Evolutionary conservation across 1,140 invertebrate genomes (phyloP), one percentile per base, ranked within the genome.

Genomic region (Hesperophylax magnus): DNA sequence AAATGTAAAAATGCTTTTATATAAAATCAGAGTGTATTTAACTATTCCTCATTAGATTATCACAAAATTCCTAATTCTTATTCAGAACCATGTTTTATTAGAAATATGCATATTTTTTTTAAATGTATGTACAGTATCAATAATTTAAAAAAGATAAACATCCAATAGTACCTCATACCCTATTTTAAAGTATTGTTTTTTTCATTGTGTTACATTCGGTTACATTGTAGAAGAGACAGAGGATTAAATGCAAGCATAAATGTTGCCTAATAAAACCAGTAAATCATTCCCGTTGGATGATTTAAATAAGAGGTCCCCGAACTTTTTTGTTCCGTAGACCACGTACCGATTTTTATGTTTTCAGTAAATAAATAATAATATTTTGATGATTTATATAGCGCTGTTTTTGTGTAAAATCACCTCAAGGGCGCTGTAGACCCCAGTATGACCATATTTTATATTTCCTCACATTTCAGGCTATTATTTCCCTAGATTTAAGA

Each of bases 41-140:
- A 31, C 24, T 65, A 65, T 71, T 47, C 39, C 15, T 52, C 39
- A 71, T 11, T 67, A 71, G 15, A 56, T 75, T 75, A 75, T 75
- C 71, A 75, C 71, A 75, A 75, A 75, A 58, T 75, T 54, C 53
- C 71, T 75, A 75, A 56, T 47, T 31, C 52, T 75, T 27, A 58
- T 3, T 75, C 71, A 75, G 53, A 75, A 75, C 54, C 54, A 75
- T 75, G n/a, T 53, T 74, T 54, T 27, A 75, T 75, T 72, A 52
- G n/a, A 54, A 56, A 31, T 75, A 75, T 27, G 71, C 39, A 71
- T 52, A 71, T 71, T 71, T 53, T n/a, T 17, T 27, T 18, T 71
- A 52, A 69, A 71, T 71, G 47, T 71, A 65, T 71, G n/a, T 71
- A 71, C 39, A 71, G 3, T 47, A 52, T 31, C 15, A 53, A 47